Percentiles rank a stretch among this genome's conserved stretches.
These are phyloP conservation scores for Aplysia californica DNA, from an alignment of 1,140 invertebrate genomes.

Conservation along the genomic window DNA sequence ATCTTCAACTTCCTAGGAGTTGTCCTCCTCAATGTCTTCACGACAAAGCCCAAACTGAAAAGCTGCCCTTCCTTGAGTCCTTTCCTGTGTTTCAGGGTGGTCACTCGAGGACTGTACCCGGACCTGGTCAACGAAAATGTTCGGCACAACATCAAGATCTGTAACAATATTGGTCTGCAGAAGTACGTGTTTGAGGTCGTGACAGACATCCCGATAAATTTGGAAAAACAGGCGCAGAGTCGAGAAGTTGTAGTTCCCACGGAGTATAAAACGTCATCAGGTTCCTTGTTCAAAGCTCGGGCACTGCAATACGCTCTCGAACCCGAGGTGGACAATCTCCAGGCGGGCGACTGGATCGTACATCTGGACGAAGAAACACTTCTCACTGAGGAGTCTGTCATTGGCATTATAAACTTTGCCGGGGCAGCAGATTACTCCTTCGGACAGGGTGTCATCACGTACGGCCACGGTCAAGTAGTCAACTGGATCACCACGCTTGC, in stretches of 20 bases:
- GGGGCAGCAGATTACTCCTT: slow-evolving; percentile 93
- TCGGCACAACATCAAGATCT: slow-evolving; percentile 87
- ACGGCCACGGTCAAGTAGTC: slow-evolving; percentile 94
- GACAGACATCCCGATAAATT: slow-evolving; percentile 87
- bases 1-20: slow-evolving; percentile 68
- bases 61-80: slow-evolving; percentile 91
- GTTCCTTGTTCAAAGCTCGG: slow-evolving; percentile 94
- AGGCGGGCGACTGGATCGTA: slow-evolving; percentile 95
- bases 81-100: slow-evolving; percentile 94
- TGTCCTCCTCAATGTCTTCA: slow-evolving; percentile 93
- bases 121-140: slow-evolving; percentile 91
- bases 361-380: slow-evolving; percentile 98
- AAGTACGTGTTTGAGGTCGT: slow-evolving; percentile 98
- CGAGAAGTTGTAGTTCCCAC: slow-evolving; percentile 89
- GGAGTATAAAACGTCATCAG: slow-evolving; percentile 87
- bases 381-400: slow-evolving; percentile 88
- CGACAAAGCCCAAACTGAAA: slow-evolving; percentile 90
- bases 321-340: slow-evolving; percentile 85
- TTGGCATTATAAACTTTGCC: slow-evolving; percentile 95
- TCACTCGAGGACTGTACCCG: slow-evolving; percentile 95
- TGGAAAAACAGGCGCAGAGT: slow-evolving; percentile 77
- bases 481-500: slow-evolving; percentile 98
- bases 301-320: slow-evolving; percentile 97
- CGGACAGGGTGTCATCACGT: slow-evolving; percentile 97
- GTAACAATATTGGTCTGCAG: slow-evolving; percentile 89